These are phyloP conservation scores for Pararge aegeria DNA, from an alignment of 1,140 invertebrate species.

Conservation along the genomic window DNA sequence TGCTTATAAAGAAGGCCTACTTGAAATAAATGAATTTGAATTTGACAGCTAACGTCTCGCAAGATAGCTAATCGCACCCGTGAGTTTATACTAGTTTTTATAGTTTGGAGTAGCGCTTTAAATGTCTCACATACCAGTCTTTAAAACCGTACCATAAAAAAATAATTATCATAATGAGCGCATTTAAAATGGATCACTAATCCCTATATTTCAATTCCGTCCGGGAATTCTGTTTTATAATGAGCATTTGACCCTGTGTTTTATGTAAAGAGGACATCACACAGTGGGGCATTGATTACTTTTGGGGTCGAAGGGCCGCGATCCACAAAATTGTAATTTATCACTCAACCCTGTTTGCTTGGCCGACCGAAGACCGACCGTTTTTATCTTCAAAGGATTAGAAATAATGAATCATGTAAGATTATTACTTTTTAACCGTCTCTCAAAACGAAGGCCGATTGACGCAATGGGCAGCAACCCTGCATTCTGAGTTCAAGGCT, in stretches of 20 bases:
- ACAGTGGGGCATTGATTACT: slow-evolving; percentile 8
- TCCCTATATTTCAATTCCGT: slow-evolving; percentile 8
- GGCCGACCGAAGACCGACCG: slow-evolving; percentile 6
- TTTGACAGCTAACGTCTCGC: no score
- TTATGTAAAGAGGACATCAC: slow-evolving; percentile 17
- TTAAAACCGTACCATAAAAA: not conserved
- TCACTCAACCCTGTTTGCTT: slow-evolving; percentile 19
- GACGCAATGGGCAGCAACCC: not conserved
- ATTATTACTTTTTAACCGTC: not conserved
- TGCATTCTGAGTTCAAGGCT: no score
- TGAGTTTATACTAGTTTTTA: no score
- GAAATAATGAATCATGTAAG: not conserved
- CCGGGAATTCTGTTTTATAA: slow-evolving; percentile 5
- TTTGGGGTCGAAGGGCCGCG: slow-evolving; percentile 9
- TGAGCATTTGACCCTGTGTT: not conserved
- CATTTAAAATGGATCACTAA: not conserved
- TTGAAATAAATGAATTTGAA: no score
- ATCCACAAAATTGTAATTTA: slow-evolving; percentile 26
- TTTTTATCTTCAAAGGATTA: slow-evolving; percentile 24
- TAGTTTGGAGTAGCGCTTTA: no score
- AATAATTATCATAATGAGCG: not conserved
- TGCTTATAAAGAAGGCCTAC: no score
- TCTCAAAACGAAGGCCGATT: not conserved
- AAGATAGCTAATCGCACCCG: no score
- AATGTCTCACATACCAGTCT: not conserved